phyloP scores from a whole-genome alignment of 2,888 invertebrate species.

The Meta bourneti region DNA sequence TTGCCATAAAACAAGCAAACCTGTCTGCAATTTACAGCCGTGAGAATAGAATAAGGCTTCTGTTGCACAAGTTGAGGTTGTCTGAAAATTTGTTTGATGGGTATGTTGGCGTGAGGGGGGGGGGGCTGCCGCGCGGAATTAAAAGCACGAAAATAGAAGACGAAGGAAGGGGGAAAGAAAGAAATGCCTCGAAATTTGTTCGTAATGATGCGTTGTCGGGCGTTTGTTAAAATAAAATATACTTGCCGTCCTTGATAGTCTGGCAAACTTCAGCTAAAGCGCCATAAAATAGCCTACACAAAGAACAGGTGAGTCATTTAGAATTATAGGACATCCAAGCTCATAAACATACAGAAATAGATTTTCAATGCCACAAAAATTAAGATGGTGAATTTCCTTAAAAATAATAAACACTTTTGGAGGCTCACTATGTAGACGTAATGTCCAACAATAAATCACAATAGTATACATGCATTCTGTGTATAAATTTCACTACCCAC shows the following conservation, averaged over 20 bases:
- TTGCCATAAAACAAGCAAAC: too few species aligned
- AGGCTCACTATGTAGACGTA: too few species aligned
- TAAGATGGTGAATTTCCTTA: neutral
- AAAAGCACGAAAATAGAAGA: conserved; percentile 2
- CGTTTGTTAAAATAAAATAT: conserved; percentile 60
- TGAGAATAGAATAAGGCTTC: neutral
- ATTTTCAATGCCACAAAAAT: conserved; percentile 38
- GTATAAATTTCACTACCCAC: too few species aligned
- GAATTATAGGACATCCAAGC: conserved; percentile 29
- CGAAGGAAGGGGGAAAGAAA: conserved; percentile 26
- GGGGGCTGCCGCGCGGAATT: neutral
- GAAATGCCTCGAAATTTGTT: conserved; percentile 27
- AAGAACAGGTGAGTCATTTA: conserved; percentile 67
- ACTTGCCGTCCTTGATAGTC: conserved; percentile 65
- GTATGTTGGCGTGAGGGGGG: conserved; percentile 12
- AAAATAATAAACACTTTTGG: neutral
- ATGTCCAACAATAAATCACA: too few species aligned
- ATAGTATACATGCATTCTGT: too few species aligned
- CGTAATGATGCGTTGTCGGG: conserved; percentile 64
- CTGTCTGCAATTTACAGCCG: too few species aligned
- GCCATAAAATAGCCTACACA: conserved; percentile 59
- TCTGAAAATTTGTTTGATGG: conserved; percentile 34
- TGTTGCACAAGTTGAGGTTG: conserved; percentile 7
- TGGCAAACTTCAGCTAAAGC: conserved; percentile 23
- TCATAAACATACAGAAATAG: conserved; percentile 56